Conservation (phyloP, 2,797 vertebrate genomes). For the Podarcis siculus region DNA sequence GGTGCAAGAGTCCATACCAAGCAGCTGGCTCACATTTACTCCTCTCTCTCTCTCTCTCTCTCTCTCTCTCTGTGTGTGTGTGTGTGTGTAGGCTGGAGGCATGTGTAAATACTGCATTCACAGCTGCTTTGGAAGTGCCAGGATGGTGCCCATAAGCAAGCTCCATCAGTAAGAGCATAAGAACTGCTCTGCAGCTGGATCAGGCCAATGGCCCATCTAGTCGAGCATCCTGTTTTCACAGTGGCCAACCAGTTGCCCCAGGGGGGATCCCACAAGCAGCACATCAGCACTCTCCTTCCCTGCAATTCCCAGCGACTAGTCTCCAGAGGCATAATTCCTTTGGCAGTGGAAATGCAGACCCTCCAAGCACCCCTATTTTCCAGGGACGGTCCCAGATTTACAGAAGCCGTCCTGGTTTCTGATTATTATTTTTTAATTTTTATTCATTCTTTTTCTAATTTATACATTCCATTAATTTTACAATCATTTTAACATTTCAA, state of each 20-base stretch:
- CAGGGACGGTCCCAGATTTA: no score
- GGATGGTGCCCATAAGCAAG: neutral
- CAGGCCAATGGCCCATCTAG: neutral
- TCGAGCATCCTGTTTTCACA: neutral
- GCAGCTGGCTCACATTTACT: neutral
- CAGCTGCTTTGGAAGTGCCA: neutral
- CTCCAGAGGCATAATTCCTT: neutral
- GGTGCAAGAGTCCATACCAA: neutral
- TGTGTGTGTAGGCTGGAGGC: neutral
- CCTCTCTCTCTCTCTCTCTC: neutral
- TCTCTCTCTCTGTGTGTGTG: no score
- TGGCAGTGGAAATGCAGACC: no score
- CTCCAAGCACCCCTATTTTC: no score
- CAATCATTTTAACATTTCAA: no score
- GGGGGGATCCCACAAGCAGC: neutral
- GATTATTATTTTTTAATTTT: no score
- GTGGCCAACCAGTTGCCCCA: neutral
- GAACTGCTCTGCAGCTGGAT: neutral
- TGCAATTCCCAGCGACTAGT: neutral
- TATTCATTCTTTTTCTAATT: no score
- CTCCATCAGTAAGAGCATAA: neutral
- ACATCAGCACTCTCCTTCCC: neutral
- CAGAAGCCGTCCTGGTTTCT: no score
- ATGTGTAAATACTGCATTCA: neutral
- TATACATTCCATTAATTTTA: no score